Percentiles rank a stretch among this genome's conserved stretches.
phyloP scores from a whole-genome alignment of 2,888 invertebrate genomes.

The Ganaspis brasiliensis region DNA sequence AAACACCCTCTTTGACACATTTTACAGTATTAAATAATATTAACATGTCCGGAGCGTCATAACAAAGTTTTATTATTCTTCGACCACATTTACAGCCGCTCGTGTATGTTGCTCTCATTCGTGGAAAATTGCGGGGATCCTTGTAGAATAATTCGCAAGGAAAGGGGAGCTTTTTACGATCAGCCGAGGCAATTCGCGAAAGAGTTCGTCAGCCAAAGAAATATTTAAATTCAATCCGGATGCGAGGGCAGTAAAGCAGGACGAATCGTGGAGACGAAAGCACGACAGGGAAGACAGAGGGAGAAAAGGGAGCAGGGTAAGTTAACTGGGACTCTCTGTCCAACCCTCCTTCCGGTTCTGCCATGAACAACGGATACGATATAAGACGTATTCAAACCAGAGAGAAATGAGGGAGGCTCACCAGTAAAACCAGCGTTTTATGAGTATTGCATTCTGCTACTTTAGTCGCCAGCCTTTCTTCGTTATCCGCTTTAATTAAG shows the following conservation, averaged over 20 bases:
- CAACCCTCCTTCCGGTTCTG: slow-evolving; percentile 58
- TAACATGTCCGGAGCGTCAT: not conserved
- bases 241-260: slow-evolving; percentile 57
- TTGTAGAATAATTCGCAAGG: slow-evolving; percentile 35
- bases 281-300: slow-evolving; percentile 47
- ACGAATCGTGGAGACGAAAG: slow-evolving; percentile 45
- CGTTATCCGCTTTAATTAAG: slow-evolving; percentile 72
- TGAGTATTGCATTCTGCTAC: slow-evolving; percentile 71
- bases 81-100: too few relatives aligned
- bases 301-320: slow-evolving; percentile 42
- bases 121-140: not conserved
- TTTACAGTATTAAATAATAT: too few relatives aligned
- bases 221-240: slow-evolving; percentile 69
- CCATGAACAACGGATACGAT: slow-evolving; percentile 58
- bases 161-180: not conserved
- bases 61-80: too few relatives aligned
- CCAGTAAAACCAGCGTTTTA: slow-evolving; percentile 71
- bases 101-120: too few relatives aligned
- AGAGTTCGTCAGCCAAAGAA: slow-evolving; percentile 66
- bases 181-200: slow-evolving; percentile 59
- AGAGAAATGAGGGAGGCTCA: slow-evolving; percentile 61
- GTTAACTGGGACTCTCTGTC: slow-evolving; percentile 60
- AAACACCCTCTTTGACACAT: too few relatives aligned
- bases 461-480: slow-evolving; percentile 57
- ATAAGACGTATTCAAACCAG: slow-evolving; percentile 64